Percentiles rank a stretch among this genome's conserved stretches.
Conservation (phyloP, 2,888 invertebrate genomes). For the Agrilus mali region DNA sequence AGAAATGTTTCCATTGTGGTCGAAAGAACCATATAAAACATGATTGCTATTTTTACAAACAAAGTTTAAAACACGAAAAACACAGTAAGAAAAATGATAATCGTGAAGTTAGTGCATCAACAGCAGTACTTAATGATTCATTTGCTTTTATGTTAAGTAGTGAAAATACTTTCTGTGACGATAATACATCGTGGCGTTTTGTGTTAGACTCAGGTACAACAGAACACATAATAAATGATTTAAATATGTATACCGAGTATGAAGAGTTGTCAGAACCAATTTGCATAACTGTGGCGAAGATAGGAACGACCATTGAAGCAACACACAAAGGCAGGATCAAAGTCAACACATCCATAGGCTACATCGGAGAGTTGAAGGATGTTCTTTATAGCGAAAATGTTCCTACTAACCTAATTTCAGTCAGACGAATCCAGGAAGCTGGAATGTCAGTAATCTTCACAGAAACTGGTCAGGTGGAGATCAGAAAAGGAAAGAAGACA, state of each 20-base stretch:
- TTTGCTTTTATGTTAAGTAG: no score
- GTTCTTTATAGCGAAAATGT: conserved; percentile 21
- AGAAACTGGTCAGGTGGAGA: not conserved
- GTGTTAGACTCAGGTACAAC: not conserved
- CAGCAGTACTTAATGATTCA: no score
- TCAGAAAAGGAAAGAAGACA: not conserved
- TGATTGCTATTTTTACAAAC: not conserved
- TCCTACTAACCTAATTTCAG: conserved; percentile 21
- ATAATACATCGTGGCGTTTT: not conserved
- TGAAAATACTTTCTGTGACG: no score
- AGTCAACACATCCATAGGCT: no score
- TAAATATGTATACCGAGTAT: not conserved
- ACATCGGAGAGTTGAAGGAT: conserved; percentile 7
- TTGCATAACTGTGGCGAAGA: not conserved
- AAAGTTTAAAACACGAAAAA: not conserved
- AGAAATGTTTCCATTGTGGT: conserved; percentile 4
- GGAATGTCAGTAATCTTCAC: not conserved
- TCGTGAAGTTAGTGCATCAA: no score
- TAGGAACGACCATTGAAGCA: not conserved
- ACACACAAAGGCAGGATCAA: not conserved
- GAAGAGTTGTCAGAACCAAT: not conserved
- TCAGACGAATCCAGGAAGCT: conserved; percentile 16
- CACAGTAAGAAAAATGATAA: not conserved
- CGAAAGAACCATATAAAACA: not conserved
- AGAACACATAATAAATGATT: not conserved